Conservation (phyloP, 2,113 vertebrate species). For the Scophthalmus maximus region DNA sequence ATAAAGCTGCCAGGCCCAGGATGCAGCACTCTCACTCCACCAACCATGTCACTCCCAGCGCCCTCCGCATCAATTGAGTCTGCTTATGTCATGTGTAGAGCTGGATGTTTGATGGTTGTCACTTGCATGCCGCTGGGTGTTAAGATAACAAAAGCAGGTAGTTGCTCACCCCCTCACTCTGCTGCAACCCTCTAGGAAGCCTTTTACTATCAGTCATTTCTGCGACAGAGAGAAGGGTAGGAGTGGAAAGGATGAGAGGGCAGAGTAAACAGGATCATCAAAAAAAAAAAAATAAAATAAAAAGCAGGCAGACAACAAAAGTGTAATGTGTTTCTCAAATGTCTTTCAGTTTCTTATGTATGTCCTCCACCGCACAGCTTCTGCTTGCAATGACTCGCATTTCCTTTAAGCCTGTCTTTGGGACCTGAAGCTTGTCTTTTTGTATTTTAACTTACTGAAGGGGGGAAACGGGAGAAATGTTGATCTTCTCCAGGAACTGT, state of each 20-base stretch:
- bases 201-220: conserved; percentile 63
- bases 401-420: background rate
- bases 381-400: background rate
- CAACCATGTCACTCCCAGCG: conserved; percentile 58
- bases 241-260: conserved; percentile 49
- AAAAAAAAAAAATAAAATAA: conserved; percentile 62
- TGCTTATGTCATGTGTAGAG: conserved; percentile 59
- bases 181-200: conserved; percentile 48
- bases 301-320: conserved; percentile 42
- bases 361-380: conserved; percentile 9
- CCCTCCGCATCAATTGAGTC: conserved; percentile 58
- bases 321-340: conserved; percentile 47
- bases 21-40: conserved; percentile 61
- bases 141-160: conserved; percentile 74
- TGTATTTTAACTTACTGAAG: conserved; percentile 7
- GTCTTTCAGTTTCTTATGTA: conserved; percentile 27
- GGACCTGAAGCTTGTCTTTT: conserved; percentile 17
- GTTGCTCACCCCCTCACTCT: conserved; percentile 48
- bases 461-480: conserved; percentile 12
- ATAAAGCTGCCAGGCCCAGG: conserved; percentile 74
- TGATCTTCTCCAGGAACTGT: conserved; percentile 10
- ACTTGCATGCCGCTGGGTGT: conserved; percentile 46
- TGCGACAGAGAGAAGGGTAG: conserved; percentile 36
- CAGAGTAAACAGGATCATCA: conserved; percentile 59
- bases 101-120: conserved; percentile 71